A percentile compares a stretch with the other conserved stretches of the same genome.
Conservation (phyloP, 2,888 invertebrate genomes). For the Cheilosia vernalis region DNA sequence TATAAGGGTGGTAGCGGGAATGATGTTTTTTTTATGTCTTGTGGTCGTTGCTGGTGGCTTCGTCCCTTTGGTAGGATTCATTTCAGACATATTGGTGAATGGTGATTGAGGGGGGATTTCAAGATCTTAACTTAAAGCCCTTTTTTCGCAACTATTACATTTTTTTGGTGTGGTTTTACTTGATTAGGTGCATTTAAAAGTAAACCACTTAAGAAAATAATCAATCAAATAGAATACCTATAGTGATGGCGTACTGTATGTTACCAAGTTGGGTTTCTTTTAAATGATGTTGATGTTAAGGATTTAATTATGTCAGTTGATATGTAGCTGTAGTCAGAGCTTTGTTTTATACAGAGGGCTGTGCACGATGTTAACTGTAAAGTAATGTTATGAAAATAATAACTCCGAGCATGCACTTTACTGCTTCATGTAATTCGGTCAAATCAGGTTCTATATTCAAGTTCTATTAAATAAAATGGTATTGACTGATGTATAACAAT, state of each 20-base stretch:
- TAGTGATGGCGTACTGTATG: not conserved
- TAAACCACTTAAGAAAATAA: constrained; percentile 25
- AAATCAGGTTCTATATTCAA: no score
- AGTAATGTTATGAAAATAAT: no score
- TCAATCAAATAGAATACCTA: constrained; percentile 6
- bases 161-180: constrained; percentile 7
- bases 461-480: no score
- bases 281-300: no score
- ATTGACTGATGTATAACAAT: no score
- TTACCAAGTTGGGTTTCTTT: no score
- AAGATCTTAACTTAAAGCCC: constrained; percentile 32
- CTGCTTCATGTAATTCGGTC: no score
- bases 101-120: constrained; percentile 46
- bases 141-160: constrained; percentile 26
- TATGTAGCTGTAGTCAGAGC: no score
- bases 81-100: constrained; percentile 47
- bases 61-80: constrained; percentile 25
- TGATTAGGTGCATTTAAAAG: constrained; percentile 30
- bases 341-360: no score
- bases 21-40: constrained; percentile 24
- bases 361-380: no score
- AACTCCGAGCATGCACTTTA: no score
- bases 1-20: constrained; percentile 18
- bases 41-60: constrained; percentile 30
- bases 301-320: no score